These are phyloP conservation scores for Drosophila tsacasi DNA, from an alignment of 1,140 invertebrate genomes.

Conservation along the genomic window DNA sequence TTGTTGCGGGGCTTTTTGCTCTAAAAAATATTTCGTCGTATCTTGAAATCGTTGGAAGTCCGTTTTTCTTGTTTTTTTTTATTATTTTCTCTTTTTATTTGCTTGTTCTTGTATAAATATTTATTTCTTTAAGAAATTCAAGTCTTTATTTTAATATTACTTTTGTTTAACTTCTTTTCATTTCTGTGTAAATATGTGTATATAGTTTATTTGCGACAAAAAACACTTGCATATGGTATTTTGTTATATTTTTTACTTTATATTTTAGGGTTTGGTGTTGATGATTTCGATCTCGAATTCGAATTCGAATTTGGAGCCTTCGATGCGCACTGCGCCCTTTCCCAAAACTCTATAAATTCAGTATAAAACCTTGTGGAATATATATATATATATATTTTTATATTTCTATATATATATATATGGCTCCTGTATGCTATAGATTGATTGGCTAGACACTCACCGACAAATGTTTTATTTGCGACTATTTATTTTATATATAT, in stretches of 20 bases:
- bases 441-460: conserved; percentile 56
- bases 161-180: conserved; percentile 37
- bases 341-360: conserved; percentile 64
- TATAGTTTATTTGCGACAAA: conserved; percentile 46
- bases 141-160: conserved; percentile 59
- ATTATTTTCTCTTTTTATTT: conserved; percentile 8
- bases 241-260: neutral
- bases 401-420: conserved; percentile 18
- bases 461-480: conserved; percentile 23
- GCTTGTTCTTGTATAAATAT: conserved; percentile 68
- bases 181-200: conserved; percentile 67
- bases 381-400: conserved; percentile 12
- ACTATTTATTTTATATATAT: conserved; percentile 17
- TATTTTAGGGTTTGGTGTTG: conserved; percentile 36
- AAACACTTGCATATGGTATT: conserved; percentile 43
- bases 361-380: conserved; percentile 72
- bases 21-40: conserved; percentile 79
- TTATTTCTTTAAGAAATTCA: conserved; percentile 77
- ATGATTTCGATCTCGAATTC: conserved; percentile 11
- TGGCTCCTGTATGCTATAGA: conserved; percentile 39
- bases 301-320: conserved; percentile 18
- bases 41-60: conserved; percentile 82
- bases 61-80: conserved; percentile 51
- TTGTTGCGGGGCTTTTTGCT: conserved; percentile 22
- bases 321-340: conserved; percentile 30